A percentile compares a stretch with the other conserved stretches of the same genome.
These are phyloP conservation scores for Carposina sasakii DNA, from an alignment of 1,140 invertebrate species.

Conservation along the genomic window DNA sequence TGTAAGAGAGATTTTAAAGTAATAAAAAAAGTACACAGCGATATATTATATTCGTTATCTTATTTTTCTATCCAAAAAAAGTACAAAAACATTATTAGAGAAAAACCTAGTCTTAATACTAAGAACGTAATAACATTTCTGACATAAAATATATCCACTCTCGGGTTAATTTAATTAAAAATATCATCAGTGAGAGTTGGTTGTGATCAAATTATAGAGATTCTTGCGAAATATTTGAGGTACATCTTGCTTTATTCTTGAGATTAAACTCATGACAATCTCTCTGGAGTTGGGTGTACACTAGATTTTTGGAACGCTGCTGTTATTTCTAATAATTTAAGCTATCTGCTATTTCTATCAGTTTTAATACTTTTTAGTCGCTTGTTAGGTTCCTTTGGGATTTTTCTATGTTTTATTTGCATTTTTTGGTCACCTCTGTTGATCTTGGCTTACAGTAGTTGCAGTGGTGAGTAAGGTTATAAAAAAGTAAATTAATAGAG, in stretches of 20 bases:
- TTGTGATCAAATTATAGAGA: constrained; percentile 47
- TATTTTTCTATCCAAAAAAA: no score
- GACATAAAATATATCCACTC: background rate
- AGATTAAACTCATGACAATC: constrained; percentile 57
- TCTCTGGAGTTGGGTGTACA: constrained; percentile 12
- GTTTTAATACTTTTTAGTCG: background rate
- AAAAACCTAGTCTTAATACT: no score
- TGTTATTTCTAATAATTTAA: background rate
- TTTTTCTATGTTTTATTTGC: background rate
- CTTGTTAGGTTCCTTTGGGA: background rate
- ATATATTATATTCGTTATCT: no score
- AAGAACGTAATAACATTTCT: no score
- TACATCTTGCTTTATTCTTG: constrained; percentile 50
- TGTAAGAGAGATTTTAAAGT: no score
- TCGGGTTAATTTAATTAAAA: constrained; percentile 32
- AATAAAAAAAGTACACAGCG: no score
- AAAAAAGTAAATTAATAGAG: no score
- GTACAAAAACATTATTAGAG: no score
- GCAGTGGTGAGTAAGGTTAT: no score
- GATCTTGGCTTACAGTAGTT: no score
- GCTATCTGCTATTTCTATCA: background rate
- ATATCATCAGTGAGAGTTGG: constrained; percentile 23
- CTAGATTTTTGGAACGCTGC: background rate
- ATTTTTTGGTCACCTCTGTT: background rate
- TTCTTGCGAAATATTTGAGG: constrained; percentile 51